Percentiles rank a stretch among this genome's conserved stretches.
These are phyloP conservation scores for Cheiracanthium punctorium DNA, from an alignment of 2,888 invertebrate species.

Conservation along the genomic window DNA sequence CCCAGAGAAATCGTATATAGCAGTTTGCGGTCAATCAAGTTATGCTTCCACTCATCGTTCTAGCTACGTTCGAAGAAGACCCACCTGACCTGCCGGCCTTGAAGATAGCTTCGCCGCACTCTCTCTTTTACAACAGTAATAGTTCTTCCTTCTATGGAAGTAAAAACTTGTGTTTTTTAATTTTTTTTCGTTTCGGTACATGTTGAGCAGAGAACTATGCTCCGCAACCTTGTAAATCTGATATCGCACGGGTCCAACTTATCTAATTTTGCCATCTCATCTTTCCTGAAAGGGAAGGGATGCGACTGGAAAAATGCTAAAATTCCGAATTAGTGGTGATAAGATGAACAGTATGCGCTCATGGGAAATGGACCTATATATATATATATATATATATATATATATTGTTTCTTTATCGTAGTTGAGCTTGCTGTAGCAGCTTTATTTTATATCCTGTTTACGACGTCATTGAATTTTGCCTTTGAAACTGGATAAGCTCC, in stretches of 20 bases:
- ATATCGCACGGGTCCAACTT: neutral
- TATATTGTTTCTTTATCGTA: too few relatives aligned
- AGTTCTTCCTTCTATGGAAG: neutral
- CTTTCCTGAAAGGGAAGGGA: neutral
- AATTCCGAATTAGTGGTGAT: neutral
- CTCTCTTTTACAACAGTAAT: neutral
- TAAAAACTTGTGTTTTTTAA: neutral
- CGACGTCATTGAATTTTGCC: too few relatives aligned
- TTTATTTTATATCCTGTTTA: too few relatives aligned
- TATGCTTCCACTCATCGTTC: neutral
- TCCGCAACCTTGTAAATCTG: neutral
- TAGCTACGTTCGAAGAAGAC: neutral
- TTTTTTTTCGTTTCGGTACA: neutral
- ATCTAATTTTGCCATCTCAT: neutral
- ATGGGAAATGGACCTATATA: too few relatives aligned
- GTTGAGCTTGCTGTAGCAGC: too few relatives aligned
- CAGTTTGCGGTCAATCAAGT: too few relatives aligned
- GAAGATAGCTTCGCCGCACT: neutral
- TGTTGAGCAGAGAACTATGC: neutral
- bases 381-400: too few relatives aligned
- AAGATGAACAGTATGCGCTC: neutral
- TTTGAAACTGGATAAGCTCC: too few relatives aligned
- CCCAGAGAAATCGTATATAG: too few relatives aligned
- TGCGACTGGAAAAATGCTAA: neutral
- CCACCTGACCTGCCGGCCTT: neutral